phyloP scores from a whole-genome alignment of 2,888 invertebrate species.

The Yponomeuta plumbellus region DNA sequence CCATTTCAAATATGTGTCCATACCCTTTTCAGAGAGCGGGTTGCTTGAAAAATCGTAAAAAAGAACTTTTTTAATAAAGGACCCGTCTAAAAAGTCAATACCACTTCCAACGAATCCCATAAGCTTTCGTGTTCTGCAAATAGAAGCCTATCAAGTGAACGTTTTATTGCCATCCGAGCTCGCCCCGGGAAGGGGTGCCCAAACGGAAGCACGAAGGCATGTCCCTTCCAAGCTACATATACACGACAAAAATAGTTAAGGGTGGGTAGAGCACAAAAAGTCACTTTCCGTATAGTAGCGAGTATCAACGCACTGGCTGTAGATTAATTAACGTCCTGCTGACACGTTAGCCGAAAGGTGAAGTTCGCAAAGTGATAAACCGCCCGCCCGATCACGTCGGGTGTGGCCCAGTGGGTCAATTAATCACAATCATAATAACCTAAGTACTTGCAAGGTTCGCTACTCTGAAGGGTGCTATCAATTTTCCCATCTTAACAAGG shows the following conservation, averaged over 20 bases:
- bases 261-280: background rate
- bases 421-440: background rate
- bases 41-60: constrained; percentile 1
- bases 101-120: background rate
- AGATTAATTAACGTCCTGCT: background rate
- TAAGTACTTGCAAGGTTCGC: too few relatives aligned
- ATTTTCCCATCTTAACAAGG: too few relatives aligned
- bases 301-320: background rate
- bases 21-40: background rate
- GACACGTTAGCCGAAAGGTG: background rate
- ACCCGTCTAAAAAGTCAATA: background rate
- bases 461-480: too few relatives aligned
- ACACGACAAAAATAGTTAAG: background rate
- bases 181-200: background rate
- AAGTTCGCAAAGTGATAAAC: background rate
- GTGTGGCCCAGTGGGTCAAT: background rate
- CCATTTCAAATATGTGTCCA: background rate
- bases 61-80: constrained; percentile 4
- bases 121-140: constrained; percentile 2
- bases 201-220: background rate
- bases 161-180: background rate
- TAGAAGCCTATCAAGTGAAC: constrained; percentile 3
- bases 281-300: background rate
- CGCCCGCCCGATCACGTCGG: background rate
- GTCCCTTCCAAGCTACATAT: background rate